These are phyloP conservation scores for Amphipyra berbera DNA, from an alignment of 2,888 invertebrate species.

Conservation along the genomic window DNA sequence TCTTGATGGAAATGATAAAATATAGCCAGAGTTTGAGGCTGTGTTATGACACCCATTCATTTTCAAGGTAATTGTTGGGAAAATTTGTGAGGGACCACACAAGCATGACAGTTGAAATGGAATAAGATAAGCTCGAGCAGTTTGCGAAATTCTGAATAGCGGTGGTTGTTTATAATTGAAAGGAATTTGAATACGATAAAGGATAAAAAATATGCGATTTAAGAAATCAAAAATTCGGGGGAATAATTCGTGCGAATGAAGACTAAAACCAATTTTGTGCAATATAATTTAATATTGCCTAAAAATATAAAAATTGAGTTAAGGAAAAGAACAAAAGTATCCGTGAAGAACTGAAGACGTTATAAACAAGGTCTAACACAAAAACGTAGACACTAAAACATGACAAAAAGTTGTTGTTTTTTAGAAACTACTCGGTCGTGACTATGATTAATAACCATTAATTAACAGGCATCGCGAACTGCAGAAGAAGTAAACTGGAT, in stretches of 20 bases:
- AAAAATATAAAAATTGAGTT: slow-evolving; percentile 11
- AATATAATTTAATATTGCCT: slow-evolving; percentile 15
- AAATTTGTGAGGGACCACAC: slow-evolving; percentile 50
- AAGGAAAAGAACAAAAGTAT: slow-evolving; percentile 17
- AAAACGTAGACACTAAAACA: slow-evolving; percentile 20
- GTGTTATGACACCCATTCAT: slow-evolving; percentile 61
- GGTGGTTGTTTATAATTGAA: slow-evolving; percentile 11
- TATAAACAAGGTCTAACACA: slow-evolving; percentile 25
- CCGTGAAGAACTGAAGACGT: slow-evolving; percentile 17
- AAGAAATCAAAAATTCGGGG: too few species aligned
- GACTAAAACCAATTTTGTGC: not conserved
- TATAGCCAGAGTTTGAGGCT: slow-evolving; percentile 51
- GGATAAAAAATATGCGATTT: too few species aligned
- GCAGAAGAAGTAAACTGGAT: slow-evolving; percentile 56
- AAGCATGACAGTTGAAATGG: slow-evolving; percentile 21
- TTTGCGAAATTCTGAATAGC: slow-evolving; percentile 20
- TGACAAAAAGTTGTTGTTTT: slow-evolving; percentile 41
- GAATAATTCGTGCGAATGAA: too few species aligned
- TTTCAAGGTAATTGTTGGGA: slow-evolving; percentile 49
- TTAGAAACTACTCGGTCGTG: slow-evolving; percentile 53
- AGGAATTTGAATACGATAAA: slow-evolving; percentile 7
- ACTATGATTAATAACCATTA: slow-evolving; percentile 58
- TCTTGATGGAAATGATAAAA: slow-evolving; percentile 65
- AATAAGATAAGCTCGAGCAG: slow-evolving; percentile 10
- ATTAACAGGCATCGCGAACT: slow-evolving; percentile 49